These are phyloP conservation scores for Pangasius djambal DNA, from an alignment of 2,797 vertebrate genomes.

Conservation along the genomic window DNA sequence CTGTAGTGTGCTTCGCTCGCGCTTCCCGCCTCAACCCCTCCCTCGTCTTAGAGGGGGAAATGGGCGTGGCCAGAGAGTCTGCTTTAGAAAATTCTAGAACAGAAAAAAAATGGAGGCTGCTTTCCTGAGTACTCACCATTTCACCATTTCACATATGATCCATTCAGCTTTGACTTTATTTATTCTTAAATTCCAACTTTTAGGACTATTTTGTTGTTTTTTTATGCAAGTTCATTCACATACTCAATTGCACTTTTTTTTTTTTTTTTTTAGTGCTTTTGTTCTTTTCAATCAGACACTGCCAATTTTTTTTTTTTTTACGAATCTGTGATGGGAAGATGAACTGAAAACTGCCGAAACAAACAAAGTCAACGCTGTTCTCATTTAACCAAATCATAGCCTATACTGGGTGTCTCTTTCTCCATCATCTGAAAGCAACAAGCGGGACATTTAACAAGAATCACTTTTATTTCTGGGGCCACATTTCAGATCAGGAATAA, in stretches of 20 bases:
- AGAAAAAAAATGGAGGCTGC: neutral
- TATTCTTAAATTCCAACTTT: neutral
- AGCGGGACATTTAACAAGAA: neutral
- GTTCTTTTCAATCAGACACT: neutral
- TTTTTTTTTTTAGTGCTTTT: neutral
- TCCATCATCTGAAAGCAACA: neutral
- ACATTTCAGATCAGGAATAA: neutral
- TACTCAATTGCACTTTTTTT: neutral
- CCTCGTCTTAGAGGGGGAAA: neutral
- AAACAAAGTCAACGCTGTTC: neutral
- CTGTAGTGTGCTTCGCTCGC: slow-evolving; percentile 9
- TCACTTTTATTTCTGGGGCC: neutral
- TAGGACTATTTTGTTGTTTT: neutral
- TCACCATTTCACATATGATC: neutral
- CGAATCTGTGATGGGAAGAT: neutral
- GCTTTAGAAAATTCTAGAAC: neutral
- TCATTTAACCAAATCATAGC: neutral
- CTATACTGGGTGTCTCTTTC: neutral
- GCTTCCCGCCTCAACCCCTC: neutral
- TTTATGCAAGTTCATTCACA: neutral
- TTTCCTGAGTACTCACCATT: neutral
- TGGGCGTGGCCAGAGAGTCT: slow-evolving; percentile 14
- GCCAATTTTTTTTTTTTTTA: neutral
- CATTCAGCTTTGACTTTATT: neutral
- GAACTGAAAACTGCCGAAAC: neutral